Evolutionary conservation across 2,888 invertebrate genomes (phyloP).

Genomic region (Pycnomerus fuliginosus): DNA sequence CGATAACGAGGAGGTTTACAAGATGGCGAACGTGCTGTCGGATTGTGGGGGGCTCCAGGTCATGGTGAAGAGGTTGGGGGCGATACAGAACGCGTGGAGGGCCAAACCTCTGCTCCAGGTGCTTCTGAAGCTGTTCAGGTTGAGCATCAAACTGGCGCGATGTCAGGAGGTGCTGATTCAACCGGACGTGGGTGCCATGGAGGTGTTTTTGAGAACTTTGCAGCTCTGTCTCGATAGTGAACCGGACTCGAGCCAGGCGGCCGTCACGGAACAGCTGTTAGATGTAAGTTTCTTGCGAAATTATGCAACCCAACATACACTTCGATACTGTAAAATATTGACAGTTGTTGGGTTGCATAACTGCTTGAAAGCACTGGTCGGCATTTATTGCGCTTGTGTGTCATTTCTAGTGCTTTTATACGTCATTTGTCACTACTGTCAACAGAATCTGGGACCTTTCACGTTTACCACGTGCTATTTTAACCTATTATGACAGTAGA

Average conservation of each 20-base stretch:
- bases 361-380: too few relatives aligned
- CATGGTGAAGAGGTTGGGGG: conserved; percentile 81
- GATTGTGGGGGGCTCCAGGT: conserved; percentile 76
- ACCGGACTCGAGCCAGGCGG: conserved; percentile 70
- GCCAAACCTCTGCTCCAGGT: conserved; percentile 88
- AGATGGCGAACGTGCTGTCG: conserved; percentile 83
- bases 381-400: too few relatives aligned
- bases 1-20: conserved; percentile 93
- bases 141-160: conserved; percentile 86
- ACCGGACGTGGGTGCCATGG: conserved; percentile 80
- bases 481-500: too few relatives aligned
- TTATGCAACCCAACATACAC: conserved; percentile 3
- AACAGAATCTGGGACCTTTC: too few relatives aligned
- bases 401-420: too few relatives aligned
- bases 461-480: too few relatives aligned
- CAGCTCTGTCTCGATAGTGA: conserved; percentile 69
- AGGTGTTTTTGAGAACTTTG: conserved; percentile 80
- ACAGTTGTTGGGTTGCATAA: too few relatives aligned
- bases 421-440: too few relatives aligned
- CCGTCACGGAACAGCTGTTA: conserved; percentile 86
- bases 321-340: too few relatives aligned
- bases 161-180: conserved; percentile 88
- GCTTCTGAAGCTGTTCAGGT: conserved; percentile 82
- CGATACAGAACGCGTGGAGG: conserved; percentile 81
- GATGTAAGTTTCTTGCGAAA: conserved; percentile 58